Evolutionary conservation across 2,888 invertebrate species (phyloP).

Genomic region (Ethmia dodecea): DNA sequence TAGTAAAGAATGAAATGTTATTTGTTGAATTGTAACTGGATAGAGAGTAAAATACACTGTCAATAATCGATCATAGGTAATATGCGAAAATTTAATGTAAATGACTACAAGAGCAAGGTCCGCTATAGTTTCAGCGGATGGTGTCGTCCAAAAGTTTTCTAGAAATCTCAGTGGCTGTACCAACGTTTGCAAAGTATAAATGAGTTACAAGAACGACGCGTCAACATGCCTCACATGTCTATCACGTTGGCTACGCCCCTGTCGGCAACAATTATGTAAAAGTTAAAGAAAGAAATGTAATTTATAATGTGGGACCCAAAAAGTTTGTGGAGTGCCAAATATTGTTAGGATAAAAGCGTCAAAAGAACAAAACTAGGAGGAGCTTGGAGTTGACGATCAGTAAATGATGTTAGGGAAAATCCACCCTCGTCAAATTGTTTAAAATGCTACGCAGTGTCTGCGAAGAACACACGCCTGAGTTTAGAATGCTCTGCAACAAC

Average conservation of each 20-base stretch:
- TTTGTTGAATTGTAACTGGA: constrained; percentile 59
- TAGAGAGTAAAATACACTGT: constrained; percentile 54
- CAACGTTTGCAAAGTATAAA: too few species aligned
- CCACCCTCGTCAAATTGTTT: constrained; percentile 19
- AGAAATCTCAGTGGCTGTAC: too few species aligned
- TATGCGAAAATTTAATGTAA: too few species aligned
- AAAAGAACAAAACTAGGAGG: constrained; percentile 5
- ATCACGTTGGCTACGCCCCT: too few species aligned
- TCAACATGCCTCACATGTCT: too few species aligned
- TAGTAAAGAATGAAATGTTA: constrained; percentile 61
- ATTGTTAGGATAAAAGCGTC: constrained; percentile 5
- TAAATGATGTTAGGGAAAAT: constrained; percentile 12
- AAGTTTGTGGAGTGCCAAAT: not conserved
- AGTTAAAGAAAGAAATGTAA: constrained; percentile 49
- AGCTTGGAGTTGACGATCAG: constrained; percentile 11
- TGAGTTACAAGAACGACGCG: too few species aligned
- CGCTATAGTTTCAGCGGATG: too few species aligned
- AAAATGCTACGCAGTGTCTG: constrained; percentile 11
- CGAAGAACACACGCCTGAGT: constrained; percentile 1
- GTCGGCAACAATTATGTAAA: too few species aligned
- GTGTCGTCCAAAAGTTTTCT: too few species aligned
- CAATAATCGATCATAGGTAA: constrained; percentile 42
- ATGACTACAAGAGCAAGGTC: too few species aligned
- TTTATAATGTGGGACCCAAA: constrained; percentile 16
- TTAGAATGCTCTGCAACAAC: constrained; percentile 3